Base-by-base conservation (phyloP, 2,113 vertebrate genomes). In the Tympanuchus pallidicinctus region DNA sequence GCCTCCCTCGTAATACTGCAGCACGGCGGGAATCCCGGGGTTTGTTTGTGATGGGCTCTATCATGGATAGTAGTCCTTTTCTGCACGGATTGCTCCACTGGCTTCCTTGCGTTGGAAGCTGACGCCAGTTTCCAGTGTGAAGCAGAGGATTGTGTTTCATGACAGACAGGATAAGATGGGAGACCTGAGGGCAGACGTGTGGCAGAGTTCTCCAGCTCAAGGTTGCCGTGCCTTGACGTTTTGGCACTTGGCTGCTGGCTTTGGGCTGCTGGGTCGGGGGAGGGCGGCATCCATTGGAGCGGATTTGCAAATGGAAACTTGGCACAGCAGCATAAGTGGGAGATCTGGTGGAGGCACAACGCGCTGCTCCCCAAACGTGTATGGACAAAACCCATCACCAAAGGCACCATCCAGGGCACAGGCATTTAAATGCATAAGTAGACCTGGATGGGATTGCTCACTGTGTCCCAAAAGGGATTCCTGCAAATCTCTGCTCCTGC, bases 361-460 rank as follows among this genome's bases (percentile, higher is more conserved):
- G 66, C 16, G 9, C 57, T 11, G 36, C 27, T 65, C 28, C 13
- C 28, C 34, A 8, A 11, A 14, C 16, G 17, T 3, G 8, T 2
- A 10, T 11, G 28, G 47, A 27, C 7, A 25, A 21, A 71, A 8
- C 42, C 18, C 36, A 1, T 1, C 4, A 8, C 34, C 32, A 54
- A 65, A 48, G 28, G 30, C 0, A 0, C n/a, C 1, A 1, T 38
- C 36, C 36, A 38, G 27, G 36, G 36, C 10, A 2, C 38, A 63
- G 8, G 18, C 45, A 16, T 25, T 36, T 32, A 74, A 19, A 15
- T 2, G 22, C 2, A 8, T 52, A 22, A 38, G 2, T 7, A 4
- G 0, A 0, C 11, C 15, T 8, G 48, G 48, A 18, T 11, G 34
- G 5, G 50, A 10, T 30, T 45, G 50, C 56, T 77, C 3, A 1